Percentiles rank a stretch among this genome's conserved stretches.
Evolutionary conservation across 2,113 vertebrate species (phyloP).

Genomic region (Edolisoma coerulescens): DNA sequence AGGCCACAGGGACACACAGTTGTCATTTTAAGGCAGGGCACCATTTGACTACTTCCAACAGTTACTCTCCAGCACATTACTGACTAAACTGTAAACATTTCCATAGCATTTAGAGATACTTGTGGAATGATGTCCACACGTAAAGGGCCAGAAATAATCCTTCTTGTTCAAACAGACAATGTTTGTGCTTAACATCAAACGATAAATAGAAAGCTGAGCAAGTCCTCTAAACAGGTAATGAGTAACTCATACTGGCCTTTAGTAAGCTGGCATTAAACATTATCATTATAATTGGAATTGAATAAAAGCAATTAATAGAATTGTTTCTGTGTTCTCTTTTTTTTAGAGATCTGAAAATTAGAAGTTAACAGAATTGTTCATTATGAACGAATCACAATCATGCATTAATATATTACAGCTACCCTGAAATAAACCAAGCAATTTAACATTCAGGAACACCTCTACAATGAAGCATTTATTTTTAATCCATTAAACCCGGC

Average conservation of each 20-base stretch:
- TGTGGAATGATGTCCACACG: fast-evolving
- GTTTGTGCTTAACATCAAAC: background rate
- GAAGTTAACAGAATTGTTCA: background rate
- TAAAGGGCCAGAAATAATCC: background rate
- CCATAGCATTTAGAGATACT: background rate
- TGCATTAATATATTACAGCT: background rate
- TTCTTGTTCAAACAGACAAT: background rate
- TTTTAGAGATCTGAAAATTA: background rate
- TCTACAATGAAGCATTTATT: background rate
- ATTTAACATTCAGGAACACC: background rate
- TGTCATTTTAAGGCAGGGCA: background rate
- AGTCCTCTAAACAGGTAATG: background rate
- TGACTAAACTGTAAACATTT: background rate
- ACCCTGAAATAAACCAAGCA: background rate
- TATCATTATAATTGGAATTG: background rate
- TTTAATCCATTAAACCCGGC: background rate
- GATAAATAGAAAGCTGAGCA: background rate
- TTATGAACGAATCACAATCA: background rate
- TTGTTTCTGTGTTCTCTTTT: background rate
- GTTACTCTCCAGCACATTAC: fast-evolving
- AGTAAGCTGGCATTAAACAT: background rate
- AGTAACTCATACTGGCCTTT: background rate
- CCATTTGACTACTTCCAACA: background rate
- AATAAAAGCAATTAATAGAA: background rate
- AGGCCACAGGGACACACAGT: fast-evolving